Percentiles rank a stretch among this genome's conserved stretches.
These are phyloP conservation scores for Sminthurides aquaticus DNA, from an alignment of 2,888 invertebrate genomes.

Conservation along the genomic window DNA sequence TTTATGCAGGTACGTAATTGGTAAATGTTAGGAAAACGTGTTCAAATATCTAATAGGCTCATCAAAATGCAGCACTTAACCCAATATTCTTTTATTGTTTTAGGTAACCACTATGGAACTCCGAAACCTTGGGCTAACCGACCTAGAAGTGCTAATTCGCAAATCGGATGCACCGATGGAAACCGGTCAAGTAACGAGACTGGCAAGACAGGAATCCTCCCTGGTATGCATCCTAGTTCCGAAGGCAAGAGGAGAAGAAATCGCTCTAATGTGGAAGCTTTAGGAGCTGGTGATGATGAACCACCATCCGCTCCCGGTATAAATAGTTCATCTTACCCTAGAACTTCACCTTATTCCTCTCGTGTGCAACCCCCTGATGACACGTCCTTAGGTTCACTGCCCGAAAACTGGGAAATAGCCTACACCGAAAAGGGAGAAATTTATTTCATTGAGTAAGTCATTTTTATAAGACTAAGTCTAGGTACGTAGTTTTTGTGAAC, in stretches of 20 bases:
- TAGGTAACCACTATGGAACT: conserved; percentile 57
- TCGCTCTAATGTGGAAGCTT: conserved; percentile 54
- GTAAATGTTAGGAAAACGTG: conserved; percentile 3
- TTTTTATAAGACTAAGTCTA: background rate
- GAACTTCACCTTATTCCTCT: conserved; percentile 25
- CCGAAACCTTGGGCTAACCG: conserved; percentile 50
- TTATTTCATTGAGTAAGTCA: conserved; percentile 92
- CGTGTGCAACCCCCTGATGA: conserved; percentile 48
- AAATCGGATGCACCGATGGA: conserved; percentile 22
- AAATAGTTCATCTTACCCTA: conserved; percentile 17
- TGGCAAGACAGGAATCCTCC: conserved; percentile 46
- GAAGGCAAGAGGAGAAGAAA: conserved; percentile 53
- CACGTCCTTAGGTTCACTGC: conserved; percentile 70
- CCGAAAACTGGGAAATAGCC: conserved; percentile 95
- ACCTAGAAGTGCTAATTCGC: conserved; percentile 27
- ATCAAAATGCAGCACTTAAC: no score
- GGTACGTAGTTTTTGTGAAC: conserved; percentile 1
- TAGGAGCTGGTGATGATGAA: conserved; percentile 46
- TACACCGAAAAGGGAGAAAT: conserved; percentile 93
- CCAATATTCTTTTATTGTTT: conserved; percentile 18
- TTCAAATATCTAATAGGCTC: background rate
- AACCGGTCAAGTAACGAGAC: conserved; percentile 26
- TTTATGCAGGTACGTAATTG: conserved; percentile 56
- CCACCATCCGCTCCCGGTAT: conserved; percentile 5
- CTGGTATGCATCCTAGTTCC: conserved; percentile 52